Evolutionary conservation across 1,140 invertebrate species (phyloP).

Genomic region (Pollicipes pollicipes): DNA sequence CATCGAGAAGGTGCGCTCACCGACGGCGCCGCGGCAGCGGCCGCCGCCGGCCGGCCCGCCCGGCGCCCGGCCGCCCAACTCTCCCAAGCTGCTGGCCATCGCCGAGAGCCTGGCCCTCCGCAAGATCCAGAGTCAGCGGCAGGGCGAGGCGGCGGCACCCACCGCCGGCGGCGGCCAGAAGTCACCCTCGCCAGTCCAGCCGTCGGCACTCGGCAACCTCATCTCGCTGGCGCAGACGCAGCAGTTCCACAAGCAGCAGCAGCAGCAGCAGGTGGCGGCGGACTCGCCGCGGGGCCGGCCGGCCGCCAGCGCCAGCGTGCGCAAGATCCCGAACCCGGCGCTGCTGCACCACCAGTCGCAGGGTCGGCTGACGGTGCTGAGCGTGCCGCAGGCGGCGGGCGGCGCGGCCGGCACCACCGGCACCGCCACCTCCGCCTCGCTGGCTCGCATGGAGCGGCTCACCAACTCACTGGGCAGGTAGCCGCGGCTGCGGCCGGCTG

Average conservation of each 20-base stretch:
- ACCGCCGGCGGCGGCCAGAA: too few relatives aligned
- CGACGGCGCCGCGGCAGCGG: neutral
- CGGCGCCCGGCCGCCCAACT: neutral
- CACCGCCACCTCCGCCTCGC: neutral
- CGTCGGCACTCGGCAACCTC: neutral
- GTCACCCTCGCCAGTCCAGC: too few relatives aligned
- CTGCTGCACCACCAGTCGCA: constrained; percentile 18
- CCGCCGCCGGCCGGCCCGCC: too few relatives aligned
- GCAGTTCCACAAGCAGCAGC: neutral
- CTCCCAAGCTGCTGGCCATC: constrained; percentile 1
- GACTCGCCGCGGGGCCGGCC: too few relatives aligned
- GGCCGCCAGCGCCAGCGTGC: neutral
- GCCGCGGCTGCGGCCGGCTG: neutral
- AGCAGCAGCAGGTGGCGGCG: neutral
- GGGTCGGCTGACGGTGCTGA: constrained; percentile 14
- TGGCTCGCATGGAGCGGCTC: neutral
- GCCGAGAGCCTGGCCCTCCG: neutral
- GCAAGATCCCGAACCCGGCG: constrained; percentile 19
- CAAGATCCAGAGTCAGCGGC: neutral
- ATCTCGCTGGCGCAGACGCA: neutral
- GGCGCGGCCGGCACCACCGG: neutral
- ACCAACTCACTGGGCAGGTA: constrained; percentile 4
- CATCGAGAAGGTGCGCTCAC: neutral
- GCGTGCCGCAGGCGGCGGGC: neutral
- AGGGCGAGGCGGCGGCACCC: neutral